Percentiles rank a stretch among this genome's conserved stretches.
Conservation (phyloP, 2,113 vertebrate genomes). For the Salminus brasiliensis region DNA sequence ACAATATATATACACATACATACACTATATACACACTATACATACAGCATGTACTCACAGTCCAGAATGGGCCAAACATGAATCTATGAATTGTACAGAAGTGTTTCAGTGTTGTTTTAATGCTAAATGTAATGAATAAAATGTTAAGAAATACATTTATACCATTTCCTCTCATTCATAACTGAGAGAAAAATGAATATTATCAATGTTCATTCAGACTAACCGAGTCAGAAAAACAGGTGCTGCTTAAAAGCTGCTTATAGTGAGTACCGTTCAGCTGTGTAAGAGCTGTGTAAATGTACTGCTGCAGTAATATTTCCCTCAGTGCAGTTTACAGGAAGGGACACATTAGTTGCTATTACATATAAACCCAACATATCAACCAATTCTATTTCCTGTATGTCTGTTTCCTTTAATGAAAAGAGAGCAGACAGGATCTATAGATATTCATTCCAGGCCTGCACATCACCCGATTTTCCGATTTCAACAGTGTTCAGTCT, state of each 20-base stretch:
- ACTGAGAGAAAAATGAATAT: too few species aligned
- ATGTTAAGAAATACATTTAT: too few species aligned
- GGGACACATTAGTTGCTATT: background rate
- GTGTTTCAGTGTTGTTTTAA: too few species aligned
- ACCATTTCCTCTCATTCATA: too few species aligned
- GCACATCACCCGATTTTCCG: slow-evolving; percentile 26
- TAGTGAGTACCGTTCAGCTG: background rate
- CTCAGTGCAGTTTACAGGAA: background rate
- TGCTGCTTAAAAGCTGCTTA: background rate
- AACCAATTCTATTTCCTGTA: background rate
- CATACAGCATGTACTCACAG: too few species aligned
- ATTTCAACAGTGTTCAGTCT: too few species aligned
- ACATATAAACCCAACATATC: background rate
- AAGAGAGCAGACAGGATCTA: background rate
- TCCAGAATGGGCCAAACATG: too few species aligned
- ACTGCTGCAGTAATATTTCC: background rate
- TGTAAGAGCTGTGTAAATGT: background rate
- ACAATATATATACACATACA: too few species aligned
- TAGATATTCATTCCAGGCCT: background rate
- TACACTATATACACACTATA: too few species aligned
- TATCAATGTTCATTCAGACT: background rate
- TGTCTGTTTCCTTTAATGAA: background rate
- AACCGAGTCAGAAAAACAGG: too few species aligned
- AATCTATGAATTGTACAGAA: too few species aligned
- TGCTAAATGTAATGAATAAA: too few species aligned